These are phyloP conservation scores for Blomia tropicalis DNA, from an alignment of 2,888 invertebrate species.

Conservation along the genomic window DNA sequence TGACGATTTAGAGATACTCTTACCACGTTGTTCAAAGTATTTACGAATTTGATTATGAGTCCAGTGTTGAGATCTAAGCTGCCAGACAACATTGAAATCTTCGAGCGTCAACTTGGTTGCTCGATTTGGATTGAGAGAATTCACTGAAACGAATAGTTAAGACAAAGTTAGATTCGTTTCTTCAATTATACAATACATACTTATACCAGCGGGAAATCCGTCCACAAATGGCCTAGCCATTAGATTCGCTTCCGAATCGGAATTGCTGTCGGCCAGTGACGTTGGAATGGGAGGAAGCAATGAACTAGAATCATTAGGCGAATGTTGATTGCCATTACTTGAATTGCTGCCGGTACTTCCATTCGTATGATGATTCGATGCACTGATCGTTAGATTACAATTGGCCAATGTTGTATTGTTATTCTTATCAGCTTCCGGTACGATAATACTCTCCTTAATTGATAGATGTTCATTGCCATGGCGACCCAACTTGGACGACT, in stretches of 20 bases:
- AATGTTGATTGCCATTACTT: not conserved
- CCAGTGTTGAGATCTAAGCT: conserved; percentile 17
- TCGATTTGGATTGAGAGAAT: conserved; percentile 15
- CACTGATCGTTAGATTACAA: conserved; percentile 1
- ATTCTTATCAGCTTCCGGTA: conserved; percentile 17
- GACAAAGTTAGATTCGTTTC: not conserved
- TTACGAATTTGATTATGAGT: conserved; percentile 14
- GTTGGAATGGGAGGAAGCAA: conserved; percentile 5
- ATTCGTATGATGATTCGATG: not conserved
- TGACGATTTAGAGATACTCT: conserved; percentile 11
- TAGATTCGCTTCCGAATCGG: conserved; percentile 12
- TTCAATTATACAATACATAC: not conserved
- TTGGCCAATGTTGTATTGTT: conserved; percentile 11
- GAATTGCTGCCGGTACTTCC: not conserved
- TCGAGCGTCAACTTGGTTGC: conserved; percentile 11
- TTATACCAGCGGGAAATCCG: conserved; percentile 15
- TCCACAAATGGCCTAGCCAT: not conserved
- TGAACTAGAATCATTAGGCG: not conserved
- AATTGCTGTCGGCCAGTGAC: not conserved
- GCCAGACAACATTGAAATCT: conserved; percentile 16
- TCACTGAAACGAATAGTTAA: not conserved
- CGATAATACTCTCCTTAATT: conserved; percentile 3
- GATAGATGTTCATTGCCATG: not conserved
- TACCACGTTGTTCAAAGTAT: conserved; percentile 15
- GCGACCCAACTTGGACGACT: not conserved